Conservation (phyloP, 2,888 invertebrate genomes). For the Agriopis aurantiaria region DNA sequence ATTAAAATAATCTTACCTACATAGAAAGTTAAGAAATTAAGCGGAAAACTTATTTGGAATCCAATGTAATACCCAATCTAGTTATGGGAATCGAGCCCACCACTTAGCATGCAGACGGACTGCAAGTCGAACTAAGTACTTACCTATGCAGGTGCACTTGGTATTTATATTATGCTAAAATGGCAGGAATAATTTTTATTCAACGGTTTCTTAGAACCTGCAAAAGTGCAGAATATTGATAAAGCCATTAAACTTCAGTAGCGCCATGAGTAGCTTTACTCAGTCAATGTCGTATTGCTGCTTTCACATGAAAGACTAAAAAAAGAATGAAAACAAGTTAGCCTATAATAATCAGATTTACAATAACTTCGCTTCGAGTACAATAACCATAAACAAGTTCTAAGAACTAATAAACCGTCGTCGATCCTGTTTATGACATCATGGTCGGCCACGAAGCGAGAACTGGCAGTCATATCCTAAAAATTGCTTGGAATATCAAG, state of each 20-base stretch:
- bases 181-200: constrained; percentile 13
- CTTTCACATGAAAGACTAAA: constrained; percentile 9
- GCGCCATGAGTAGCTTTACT: constrained; percentile 2
- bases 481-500: neutral
- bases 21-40: neutral
- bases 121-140: neutral
- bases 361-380: constrained; percentile 24
- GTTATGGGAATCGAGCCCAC: constrained; percentile 11
- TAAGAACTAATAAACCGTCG: constrained; percentile 32
- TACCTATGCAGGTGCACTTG: constrained; percentile 1
- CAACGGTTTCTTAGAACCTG: constrained; percentile 11
- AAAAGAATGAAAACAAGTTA: constrained; percentile 17
- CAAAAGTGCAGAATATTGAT: constrained; percentile 10
- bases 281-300: neutral
- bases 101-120: constrained; percentile 12
- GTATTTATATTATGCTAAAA: constrained; percentile 13
- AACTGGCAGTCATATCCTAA: constrained; percentile 5
- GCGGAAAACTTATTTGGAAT: neutral
- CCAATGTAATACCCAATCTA: neutral
- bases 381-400: constrained; percentile 37
- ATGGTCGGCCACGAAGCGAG: constrained; percentile 12
- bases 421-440: constrained; percentile 29
- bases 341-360: constrained; percentile 32
- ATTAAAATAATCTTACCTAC: neutral
- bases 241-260: constrained; percentile 13